A percentile compares a stretch with the other conserved stretches of the same genome.
Conservation (phyloP, 1,140 invertebrate species). For the Micrasema longulum region DNA sequence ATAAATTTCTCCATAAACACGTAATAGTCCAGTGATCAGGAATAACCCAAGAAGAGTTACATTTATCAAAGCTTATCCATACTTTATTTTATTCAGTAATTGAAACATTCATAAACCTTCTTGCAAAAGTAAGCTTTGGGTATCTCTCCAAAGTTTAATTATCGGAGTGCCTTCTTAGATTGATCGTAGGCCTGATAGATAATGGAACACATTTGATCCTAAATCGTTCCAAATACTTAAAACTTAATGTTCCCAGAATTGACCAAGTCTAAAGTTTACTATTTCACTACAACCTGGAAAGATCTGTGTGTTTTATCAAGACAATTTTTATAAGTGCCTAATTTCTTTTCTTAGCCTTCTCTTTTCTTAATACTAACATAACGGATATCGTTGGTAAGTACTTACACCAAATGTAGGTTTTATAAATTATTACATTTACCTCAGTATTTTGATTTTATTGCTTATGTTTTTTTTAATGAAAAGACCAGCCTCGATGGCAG, state of each 20-base stretch:
- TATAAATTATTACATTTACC: no score
- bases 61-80: no score
- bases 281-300: neutral
- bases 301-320: neutral
- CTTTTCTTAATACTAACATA: neutral
- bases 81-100: no score
- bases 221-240: no score
- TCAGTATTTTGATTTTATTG: no score
- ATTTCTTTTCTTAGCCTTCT: neutral
- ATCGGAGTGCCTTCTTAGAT: slow-evolving; percentile 11
- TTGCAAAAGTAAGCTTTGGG: neutral
- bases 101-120: neutral
- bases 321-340: neutral
- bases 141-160: slow-evolving; percentile 18
- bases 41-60: no score
- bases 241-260: neutral
- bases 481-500: no score
- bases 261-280: neutral
- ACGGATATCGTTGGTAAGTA: no score
- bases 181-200: slow-evolving; percentile 13
- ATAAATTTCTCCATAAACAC: no score
- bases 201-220: slow-evolving; percentile 7
- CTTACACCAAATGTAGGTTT: no score
- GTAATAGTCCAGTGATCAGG: no score
- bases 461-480: no score